phyloP scores from a whole-genome alignment of 2,888 invertebrate species.

The Azorinus chamasolen region DNA sequence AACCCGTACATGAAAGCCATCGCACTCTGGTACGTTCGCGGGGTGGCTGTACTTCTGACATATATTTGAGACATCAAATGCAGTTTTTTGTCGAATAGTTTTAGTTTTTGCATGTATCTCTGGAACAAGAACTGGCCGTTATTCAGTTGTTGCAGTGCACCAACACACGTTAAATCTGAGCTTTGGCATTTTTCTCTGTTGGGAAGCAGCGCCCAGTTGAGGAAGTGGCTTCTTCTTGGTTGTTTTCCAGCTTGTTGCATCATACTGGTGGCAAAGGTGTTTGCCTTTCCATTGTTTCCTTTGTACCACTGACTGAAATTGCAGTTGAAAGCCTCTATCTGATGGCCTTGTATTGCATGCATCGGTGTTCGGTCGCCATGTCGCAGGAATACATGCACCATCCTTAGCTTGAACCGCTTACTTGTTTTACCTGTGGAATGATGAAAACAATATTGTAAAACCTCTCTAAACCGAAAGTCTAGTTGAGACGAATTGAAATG shows the following conservation, averaged over 20 bases:
- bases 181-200: conserved; percentile 89
- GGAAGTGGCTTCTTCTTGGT: conserved; percentile 63
- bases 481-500: too few relatives aligned
- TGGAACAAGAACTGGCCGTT: conserved; percentile 90
- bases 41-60: conserved; percentile 93
- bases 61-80: conserved; percentile 86
- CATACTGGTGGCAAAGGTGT: conserved; percentile 51
- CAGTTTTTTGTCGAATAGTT: conserved; percentile 79
- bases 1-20: conserved; percentile 92
- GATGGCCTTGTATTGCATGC: conserved; percentile 92
- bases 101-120: conserved; percentile 82
- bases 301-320: conserved; percentile 85
- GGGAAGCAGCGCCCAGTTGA: conserved; percentile 79
- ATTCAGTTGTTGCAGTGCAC: conserved; percentile 93
- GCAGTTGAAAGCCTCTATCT: conserved; percentile 91
- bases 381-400: conserved; percentile 89
- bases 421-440: conserved; percentile 68
- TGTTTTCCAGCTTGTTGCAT: conserved; percentile 86
- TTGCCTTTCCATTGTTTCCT: conserved; percentile 17
- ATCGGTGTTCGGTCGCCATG: conserved; percentile 97
- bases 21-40: conserved; percentile 96
- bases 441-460: too few relatives aligned
- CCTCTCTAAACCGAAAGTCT: too few relatives aligned
- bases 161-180: conserved; percentile 94
- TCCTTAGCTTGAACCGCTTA: conserved; percentile 67